phyloP scores from a whole-genome alignment of 1,140 invertebrate genomes.

The Battus philenor region DNA sequence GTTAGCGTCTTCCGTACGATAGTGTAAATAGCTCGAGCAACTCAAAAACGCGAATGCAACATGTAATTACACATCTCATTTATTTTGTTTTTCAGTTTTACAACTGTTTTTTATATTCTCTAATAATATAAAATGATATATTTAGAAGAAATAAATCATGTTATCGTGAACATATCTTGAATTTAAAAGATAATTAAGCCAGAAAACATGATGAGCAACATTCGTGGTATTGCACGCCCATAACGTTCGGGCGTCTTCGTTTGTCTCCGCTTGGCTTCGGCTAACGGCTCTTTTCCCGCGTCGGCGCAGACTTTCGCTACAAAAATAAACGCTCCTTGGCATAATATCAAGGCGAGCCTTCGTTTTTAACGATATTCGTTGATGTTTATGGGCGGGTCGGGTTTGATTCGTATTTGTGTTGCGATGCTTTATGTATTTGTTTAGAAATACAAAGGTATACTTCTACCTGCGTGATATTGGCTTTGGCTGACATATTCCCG shows the following conservation, averaged over 20 bases:
- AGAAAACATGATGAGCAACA: conserved; percentile 12
- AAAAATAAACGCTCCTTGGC: conserved; percentile 70
- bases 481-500: too few relatives aligned
- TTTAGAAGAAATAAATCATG: background rate
- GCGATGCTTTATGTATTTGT: conserved; percentile 17
- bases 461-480: background rate
- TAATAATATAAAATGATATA: too few relatives aligned
- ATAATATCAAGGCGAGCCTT: conserved; percentile 65
- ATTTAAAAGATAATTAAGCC: background rate
- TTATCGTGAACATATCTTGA: background rate
- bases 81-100: background rate
- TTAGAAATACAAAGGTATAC: conserved; percentile 1
- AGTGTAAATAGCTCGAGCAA: conserved; percentile 52
- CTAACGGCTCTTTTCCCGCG: conserved; percentile 59
- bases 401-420: conserved; percentile 9
- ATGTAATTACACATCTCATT: conserved; percentile 15
- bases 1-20: conserved; percentile 50
- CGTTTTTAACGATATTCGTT: conserved; percentile 47
- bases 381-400: conserved; percentile 49
- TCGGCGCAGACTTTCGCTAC: conserved; percentile 59
- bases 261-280: conserved; percentile 46
- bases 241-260: conserved; percentile 41
- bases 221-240: conserved; percentile 36
- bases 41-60: conserved; percentile 32
- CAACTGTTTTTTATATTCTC: background rate